Base-by-base conservation (phyloP, 92 coral and sea anemone genomes). In the Epizoanthus stellaris region DNA sequence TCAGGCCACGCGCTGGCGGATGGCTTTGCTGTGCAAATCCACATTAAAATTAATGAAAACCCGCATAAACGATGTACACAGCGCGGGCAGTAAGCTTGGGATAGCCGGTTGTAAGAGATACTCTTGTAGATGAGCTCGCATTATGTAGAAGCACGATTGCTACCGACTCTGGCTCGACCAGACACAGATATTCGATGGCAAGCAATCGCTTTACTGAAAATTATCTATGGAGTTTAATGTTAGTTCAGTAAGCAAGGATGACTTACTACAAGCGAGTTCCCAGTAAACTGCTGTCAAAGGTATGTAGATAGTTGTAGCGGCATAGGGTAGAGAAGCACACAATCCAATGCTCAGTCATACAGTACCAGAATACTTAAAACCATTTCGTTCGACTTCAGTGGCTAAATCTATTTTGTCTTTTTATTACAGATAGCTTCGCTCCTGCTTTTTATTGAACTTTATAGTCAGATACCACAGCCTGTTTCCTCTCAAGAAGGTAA, bases 21-120 rank as follows among this genome's bases (percentile, higher is more conserved):
- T 81, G 58, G 70, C 42, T 80, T 85, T 73, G 92, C 89, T 79
- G 84, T 21, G 76, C 83, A 63, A 89, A 72, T 66, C 74, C 71
- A 83, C 92, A 93, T 91, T 93, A 93, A 93, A 92, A 93, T 93
- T 93, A 87, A 93, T 93, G 95, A 80, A 83, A 80, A 86, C 88
- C 85, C 57, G 79, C 87, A 91, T 84, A 91, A 85, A 91, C 87
- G 61, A 62, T 59, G 77, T 73, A 73, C 61, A 53, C 60, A 63
- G 72, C 43, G 72, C 83, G 53, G 72, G 21, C 71, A 45, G 56
- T 42, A 63, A 79, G 59, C 72, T 79, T 40, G 73, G 83, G 83
- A 42, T 38, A 19, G 67, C 59, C 43, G 20, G 43, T 58, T 79
- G 83, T 79, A 79, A 11, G 60, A 79, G 83, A 10, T 40, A 63